These are phyloP conservation scores for Synergus japonicus DNA, from an alignment of 2,888 invertebrate species.

Conservation along the genomic window DNA sequence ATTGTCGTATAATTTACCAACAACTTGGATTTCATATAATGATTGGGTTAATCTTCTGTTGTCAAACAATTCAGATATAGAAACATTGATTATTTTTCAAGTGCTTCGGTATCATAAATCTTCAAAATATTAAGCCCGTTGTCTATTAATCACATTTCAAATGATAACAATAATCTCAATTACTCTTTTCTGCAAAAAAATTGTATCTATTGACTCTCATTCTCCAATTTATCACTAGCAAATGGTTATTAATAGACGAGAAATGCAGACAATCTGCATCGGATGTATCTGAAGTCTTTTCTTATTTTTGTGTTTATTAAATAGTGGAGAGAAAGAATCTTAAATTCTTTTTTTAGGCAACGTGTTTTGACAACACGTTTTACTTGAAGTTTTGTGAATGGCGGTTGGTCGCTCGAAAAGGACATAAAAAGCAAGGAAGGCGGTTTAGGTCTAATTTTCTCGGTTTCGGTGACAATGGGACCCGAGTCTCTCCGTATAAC, in stretches of 20 bases:
- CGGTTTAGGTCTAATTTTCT: conserved; percentile 22
- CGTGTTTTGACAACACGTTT: conserved; percentile 7
- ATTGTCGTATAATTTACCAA: not conserved
- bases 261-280: not conserved
- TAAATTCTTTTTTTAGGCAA: not conserved
- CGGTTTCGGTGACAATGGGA: conserved; percentile 20
- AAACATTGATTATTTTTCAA: not conserved
- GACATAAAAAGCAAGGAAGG: not conserved
- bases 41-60: not conserved
- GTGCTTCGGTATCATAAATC: not conserved
- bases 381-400: too few species aligned
- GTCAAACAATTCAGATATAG: not conserved
- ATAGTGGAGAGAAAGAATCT: not conserved
- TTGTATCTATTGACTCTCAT: not conserved
- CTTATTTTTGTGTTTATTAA: not conserved
- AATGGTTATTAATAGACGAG: not conserved
- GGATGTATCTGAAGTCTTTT: not conserved
- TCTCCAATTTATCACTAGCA: not conserved
- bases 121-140: not conserved
- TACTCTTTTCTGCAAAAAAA: not conserved
- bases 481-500: not conserved
- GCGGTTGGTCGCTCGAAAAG: not conserved
- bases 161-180: conserved; percentile 15
- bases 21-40: not conserved
- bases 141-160: not conserved